Conservation (phyloP, 2,888 invertebrate genomes). For the Torymus tubicola region DNA sequence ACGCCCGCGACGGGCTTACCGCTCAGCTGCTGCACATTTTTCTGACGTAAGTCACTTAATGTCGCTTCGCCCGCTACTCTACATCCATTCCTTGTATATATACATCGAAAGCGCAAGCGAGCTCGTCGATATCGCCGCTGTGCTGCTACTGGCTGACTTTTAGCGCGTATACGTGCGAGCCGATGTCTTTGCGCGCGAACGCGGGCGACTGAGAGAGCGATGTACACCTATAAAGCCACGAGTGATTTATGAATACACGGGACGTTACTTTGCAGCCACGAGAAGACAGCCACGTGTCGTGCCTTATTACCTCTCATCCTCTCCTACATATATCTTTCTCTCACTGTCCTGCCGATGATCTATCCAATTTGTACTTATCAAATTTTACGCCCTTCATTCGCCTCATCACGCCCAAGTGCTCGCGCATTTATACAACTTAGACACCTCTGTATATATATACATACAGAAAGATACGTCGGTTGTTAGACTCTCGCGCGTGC, state of each 20-base stretch:
- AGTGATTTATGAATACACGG: conserved; percentile 36
- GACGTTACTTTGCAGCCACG: conserved; percentile 14
- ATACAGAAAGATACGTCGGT: too few species aligned
- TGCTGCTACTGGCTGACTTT: not conserved
- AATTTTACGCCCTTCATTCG: too few species aligned
- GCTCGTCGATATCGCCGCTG: not conserved
- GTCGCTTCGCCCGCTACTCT: not conserved
- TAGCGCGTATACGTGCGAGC: not conserved
- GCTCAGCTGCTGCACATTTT: conserved; percentile 86
- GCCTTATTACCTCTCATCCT: conserved; percentile 2
- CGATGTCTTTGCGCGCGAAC: not conserved
- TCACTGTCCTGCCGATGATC: too few species aligned
- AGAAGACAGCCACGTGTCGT: conserved; percentile 11
- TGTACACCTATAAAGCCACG: conserved; percentile 12
- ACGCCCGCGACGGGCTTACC: conserved; percentile 84
- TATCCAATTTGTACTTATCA: too few species aligned
- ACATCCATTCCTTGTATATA: not conserved
- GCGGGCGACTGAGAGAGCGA: too few species aligned
- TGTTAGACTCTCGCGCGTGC: too few species aligned
- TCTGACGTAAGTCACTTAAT: conserved; percentile 78
- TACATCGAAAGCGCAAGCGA: not conserved
- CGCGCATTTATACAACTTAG: too few species aligned
- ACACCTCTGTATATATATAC: too few species aligned
- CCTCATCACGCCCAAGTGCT: too few species aligned
- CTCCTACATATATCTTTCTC: not conserved